These are phyloP conservation scores for Mechanitis messenoides DNA, from an alignment of 2,888 invertebrate genomes.

Conservation along the genomic window DNA sequence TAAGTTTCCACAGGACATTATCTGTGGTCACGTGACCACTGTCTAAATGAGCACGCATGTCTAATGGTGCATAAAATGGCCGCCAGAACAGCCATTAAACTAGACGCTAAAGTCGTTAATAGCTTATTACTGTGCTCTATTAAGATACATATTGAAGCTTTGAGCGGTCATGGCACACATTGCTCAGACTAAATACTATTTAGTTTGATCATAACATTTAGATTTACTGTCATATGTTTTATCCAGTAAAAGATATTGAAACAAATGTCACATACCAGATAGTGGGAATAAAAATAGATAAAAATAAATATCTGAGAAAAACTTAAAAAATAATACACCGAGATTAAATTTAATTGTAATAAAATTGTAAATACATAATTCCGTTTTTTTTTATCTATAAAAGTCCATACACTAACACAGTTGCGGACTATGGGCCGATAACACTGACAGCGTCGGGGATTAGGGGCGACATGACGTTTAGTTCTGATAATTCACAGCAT, in stretches of 20 bases:
- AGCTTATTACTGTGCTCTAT: slow-evolving; percentile 24
- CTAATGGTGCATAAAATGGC: slow-evolving; percentile 35
- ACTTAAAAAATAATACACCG: too few relatives aligned
- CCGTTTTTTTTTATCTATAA: background rate
- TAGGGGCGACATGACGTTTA: slow-evolving; percentile 43
- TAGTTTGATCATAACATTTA: background rate
- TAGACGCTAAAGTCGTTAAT: slow-evolving; percentile 22
- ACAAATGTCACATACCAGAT: too few relatives aligned
- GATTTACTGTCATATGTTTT: background rate
- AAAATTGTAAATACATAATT: too few relatives aligned
- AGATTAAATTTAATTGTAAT: too few relatives aligned
- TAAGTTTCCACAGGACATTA: slow-evolving; percentile 13
- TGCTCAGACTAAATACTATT: background rate
- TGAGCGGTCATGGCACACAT: slow-evolving; percentile 10
- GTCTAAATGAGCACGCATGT: slow-evolving; percentile 30
- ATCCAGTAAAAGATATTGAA: too few relatives aligned
- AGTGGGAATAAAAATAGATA: too few relatives aligned
- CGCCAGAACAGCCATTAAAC: slow-evolving; percentile 24
- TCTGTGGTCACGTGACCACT: slow-evolving; percentile 22
- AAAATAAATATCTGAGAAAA: too few relatives aligned
- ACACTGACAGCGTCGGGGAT: slow-evolving; percentile 44
- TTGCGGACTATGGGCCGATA: slow-evolving; percentile 31
- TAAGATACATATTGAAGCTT: slow-evolving; percentile 24
- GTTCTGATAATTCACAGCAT: slow-evolving; percentile 22
- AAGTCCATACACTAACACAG: slow-evolving; percentile 18